phyloP scores from a whole-genome alignment of 2,888 invertebrate genomes.

The Drosophila kambysellisi region DNA sequence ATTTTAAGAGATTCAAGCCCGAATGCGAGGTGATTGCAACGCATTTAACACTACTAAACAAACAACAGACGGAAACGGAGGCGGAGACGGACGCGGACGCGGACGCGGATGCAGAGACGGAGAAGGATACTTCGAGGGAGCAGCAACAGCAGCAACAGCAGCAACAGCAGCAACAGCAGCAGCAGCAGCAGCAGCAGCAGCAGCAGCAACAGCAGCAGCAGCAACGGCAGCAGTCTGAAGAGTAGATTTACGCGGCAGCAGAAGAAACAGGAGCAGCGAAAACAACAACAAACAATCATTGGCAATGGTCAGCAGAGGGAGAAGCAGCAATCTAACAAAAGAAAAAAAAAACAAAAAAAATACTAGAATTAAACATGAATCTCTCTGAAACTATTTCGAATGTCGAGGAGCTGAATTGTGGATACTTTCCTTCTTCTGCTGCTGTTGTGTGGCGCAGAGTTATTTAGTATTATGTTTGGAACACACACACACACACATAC shows the following conservation, averaged over 20 bases:
- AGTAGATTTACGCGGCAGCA: not conserved
- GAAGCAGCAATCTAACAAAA: slow-evolving; percentile 13
- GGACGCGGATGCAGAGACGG: not conserved
- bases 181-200: not conserved
- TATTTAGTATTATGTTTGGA: slow-evolving; percentile 67
- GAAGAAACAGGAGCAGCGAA: not conserved
- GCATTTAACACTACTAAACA: slow-evolving; percentile 59
- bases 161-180: not conserved
- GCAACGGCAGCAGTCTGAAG: not conserved
- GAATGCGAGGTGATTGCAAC: slow-evolving; percentile 86
- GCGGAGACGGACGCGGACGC: slow-evolving; percentile 4
- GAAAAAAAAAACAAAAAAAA: not conserved
- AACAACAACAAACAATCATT: slow-evolving; percentile 3
- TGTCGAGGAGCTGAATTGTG: slow-evolving; percentile 5
- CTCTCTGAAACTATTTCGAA: slow-evolving; percentile 1
- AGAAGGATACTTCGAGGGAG: not conserved
- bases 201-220: not conserved
- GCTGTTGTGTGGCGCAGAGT: slow-evolving; percentile 40
- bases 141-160: not conserved
- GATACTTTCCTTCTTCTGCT: not conserved
- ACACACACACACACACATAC: slow-evolving; percentile 24
- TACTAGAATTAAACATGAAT: slow-evolving; percentile 3
- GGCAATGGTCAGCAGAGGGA: slow-evolving; percentile 20
- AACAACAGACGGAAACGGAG: slow-evolving; percentile 19
- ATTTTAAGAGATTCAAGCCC: slow-evolving; percentile 87